Evolutionary conservation across 1,140 invertebrate species (phyloP).

Genomic region (Magallana angulata): DNA sequence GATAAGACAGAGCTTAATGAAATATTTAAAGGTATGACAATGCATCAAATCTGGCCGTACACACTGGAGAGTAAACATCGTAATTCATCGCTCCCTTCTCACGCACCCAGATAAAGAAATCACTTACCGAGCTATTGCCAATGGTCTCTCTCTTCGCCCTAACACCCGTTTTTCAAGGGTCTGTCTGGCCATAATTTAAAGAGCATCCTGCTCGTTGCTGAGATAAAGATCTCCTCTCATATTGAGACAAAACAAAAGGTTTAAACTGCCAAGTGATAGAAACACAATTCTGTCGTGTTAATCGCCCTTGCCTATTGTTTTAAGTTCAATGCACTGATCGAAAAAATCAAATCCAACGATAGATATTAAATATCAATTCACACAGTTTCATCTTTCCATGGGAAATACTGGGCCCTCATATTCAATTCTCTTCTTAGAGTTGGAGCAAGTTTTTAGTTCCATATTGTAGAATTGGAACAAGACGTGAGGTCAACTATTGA

Average conservation of each 20-base stretch:
- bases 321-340: not conserved
- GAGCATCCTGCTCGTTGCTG: not conserved
- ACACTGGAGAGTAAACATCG: not conserved
- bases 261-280: constrained; percentile 28
- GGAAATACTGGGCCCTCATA: not conserved
- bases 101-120: not conserved
- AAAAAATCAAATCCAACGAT: constrained; percentile 18
- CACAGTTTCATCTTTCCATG: constrained; percentile 25
- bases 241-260: not conserved
- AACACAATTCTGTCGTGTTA: constrained; percentile 4
- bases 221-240: constrained; percentile 21
- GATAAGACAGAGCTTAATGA: constrained; percentile 18
- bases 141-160: constrained; percentile 1
- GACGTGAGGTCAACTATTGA: not conserved
- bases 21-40: constrained; percentile 36
- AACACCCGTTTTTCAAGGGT: not conserved
- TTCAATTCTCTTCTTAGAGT: not conserved
- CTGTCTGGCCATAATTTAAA: constrained; percentile 31
- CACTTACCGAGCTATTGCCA: constrained; percentile 12
- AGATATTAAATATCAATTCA: constrained; percentile 17
- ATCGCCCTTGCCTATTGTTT: constrained; percentile 4
- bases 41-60: not conserved
- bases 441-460: not conserved
- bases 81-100: constrained; percentile 25
- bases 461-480: not conserved